These are phyloP conservation scores for Sebastiscus albofasciatus DNA, from an alignment of 2,797 vertebrate species.

Conservation along the genomic window DNA sequence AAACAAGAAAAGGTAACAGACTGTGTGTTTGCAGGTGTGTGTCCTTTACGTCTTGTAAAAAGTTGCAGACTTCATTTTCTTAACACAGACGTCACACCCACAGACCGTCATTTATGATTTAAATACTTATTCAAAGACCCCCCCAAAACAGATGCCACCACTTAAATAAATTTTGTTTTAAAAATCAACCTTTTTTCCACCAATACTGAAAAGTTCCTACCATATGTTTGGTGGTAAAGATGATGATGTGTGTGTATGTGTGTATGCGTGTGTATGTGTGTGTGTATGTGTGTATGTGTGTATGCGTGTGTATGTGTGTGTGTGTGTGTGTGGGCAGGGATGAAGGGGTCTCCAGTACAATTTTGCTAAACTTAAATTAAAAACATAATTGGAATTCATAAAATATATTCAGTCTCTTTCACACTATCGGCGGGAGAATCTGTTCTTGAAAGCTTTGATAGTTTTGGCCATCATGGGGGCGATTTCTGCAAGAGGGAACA, in stretches of 20 bases:
- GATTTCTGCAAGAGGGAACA: conserved; percentile 86
- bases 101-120: conserved; percentile 23
- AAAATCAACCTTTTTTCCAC: conserved; percentile 19
- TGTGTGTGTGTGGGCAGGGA: conserved; percentile 12
- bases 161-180: conserved; percentile 11
- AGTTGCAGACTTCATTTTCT: background rate
- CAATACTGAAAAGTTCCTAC: conserved; percentile 36
- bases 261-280: conserved; percentile 14
- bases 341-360: conserved; percentile 26
- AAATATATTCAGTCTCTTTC: conserved; percentile 71
- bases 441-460: conserved; percentile 99
- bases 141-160: conserved; percentile 5
- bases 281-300: conserved; percentile 10
- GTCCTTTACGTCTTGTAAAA: conserved; percentile 19
- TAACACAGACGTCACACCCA: background rate
- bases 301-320: conserved; percentile 6
- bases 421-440: conserved; percentile 94
- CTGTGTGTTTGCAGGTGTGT: background rate
- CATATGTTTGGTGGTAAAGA: background rate
- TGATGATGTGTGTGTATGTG: background rate
- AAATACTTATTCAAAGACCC: conserved; percentile 49
- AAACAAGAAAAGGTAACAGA: conserved; percentile 36
- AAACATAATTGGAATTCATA: conserved; percentile 65
- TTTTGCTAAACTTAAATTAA: conserved; percentile 59
- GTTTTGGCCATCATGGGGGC: conserved; percentile 99